phyloP scores from a whole-genome alignment of 2,888 invertebrate genomes.

The Philereme vetulata region DNA sequence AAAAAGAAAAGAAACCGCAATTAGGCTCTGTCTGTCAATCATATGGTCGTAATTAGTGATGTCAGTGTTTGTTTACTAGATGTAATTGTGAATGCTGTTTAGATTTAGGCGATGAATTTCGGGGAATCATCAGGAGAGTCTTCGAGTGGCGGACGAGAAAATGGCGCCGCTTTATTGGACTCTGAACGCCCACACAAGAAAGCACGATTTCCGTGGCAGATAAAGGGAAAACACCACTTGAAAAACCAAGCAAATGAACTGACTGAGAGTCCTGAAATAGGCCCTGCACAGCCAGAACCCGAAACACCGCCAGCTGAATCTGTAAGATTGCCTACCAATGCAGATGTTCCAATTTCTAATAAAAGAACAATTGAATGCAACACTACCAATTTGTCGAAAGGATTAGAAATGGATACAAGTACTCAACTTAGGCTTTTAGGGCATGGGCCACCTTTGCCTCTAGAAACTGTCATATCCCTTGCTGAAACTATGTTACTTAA shows the following conservation, averaged over 20 bases:
- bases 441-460: slow-evolving; percentile 1
- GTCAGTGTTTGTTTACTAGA: slow-evolving; percentile 80
- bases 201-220: slow-evolving; percentile 87
- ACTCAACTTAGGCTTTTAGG: not conserved
- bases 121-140: slow-evolving; percentile 70
- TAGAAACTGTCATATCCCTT: slow-evolving; percentile 16
- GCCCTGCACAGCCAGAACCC: slow-evolving; percentile 10
- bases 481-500: slow-evolving; percentile 17
- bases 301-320: slow-evolving; percentile 30
- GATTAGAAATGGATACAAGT: not conserved
- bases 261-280: slow-evolving; percentile 20
- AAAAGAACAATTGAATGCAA: slow-evolving; percentile 4
- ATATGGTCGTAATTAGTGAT: slow-evolving; percentile 79
- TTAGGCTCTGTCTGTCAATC: slow-evolving; percentile 75
- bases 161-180: slow-evolving; percentile 77
- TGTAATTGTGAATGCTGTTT: slow-evolving; percentile 37
- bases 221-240: slow-evolving; percentile 86
- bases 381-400: not conserved
- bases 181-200: slow-evolving; percentile 86
- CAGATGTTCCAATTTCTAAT: not conserved
- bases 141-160: slow-evolving; percentile 78
- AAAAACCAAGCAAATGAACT: slow-evolving; percentile 64
- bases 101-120: slow-evolving; percentile 64
- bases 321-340: slow-evolving; percentile 22
- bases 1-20: slow-evolving; percentile 11